phyloP scores from a whole-genome alignment of 2,113 vertebrate genomes.

The Neolamprologus devosi region DNA sequence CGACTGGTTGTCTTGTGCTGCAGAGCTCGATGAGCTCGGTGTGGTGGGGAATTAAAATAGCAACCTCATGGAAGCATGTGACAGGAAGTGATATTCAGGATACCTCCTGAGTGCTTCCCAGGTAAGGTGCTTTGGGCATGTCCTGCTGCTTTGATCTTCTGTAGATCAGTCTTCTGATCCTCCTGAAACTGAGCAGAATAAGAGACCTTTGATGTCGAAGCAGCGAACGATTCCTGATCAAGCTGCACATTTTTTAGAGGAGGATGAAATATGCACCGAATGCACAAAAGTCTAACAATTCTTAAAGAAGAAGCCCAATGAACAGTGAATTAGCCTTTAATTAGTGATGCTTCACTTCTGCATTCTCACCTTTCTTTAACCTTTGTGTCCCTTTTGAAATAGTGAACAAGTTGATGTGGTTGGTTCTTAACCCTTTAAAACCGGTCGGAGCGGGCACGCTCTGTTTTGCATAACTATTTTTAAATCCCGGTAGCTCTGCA shows the following conservation, averaged over 20 bases:
- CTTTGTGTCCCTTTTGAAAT: background rate
- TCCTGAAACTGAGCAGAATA: background rate
- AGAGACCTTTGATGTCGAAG: background rate
- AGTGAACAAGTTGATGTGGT: background rate
- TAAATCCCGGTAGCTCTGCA: too few species aligned
- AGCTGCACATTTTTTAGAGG: background rate
- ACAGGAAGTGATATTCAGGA: background rate
- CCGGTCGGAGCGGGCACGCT: too few species aligned
- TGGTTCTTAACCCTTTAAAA: background rate
- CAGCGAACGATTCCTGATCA: background rate
- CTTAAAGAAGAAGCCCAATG: background rate
- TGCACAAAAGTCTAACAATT: background rate
- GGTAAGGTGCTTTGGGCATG: background rate
- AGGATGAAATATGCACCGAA: background rate
- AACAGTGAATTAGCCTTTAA: background rate
- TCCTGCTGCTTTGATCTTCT: background rate
- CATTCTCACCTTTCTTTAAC: background rate
- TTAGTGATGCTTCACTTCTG: background rate
- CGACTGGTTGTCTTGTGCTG: background rate
- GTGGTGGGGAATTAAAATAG: background rate
- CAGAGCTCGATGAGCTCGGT: background rate
- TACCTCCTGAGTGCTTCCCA: background rate
- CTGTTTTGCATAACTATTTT: too few species aligned
- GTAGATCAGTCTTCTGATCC: background rate
- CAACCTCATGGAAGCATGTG: background rate